Conservation (phyloP, 1,140 invertebrate species). For the Apis laboriosa region DNA sequence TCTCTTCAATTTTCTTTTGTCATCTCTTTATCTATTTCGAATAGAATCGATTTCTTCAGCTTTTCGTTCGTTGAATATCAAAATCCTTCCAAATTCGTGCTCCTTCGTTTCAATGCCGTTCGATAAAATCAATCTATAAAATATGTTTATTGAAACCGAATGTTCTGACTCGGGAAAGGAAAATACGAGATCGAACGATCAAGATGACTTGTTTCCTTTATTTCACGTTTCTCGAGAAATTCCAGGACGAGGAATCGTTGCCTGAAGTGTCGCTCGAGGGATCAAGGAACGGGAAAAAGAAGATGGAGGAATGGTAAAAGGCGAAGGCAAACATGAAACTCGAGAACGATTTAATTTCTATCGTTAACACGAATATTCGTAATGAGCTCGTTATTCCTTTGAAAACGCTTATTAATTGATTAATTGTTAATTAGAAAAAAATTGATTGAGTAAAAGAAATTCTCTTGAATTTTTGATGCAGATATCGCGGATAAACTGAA, state of each 20-base stretch:
- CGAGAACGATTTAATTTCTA: constrained; percentile 15
- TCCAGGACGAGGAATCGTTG: not conserved
- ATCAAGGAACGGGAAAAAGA: not conserved
- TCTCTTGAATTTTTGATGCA: not conserved
- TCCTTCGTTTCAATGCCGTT: not conserved
- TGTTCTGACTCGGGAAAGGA: not conserved
- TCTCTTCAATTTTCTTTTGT: not conserved
- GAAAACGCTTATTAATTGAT: constrained; percentile 35
- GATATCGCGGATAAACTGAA: not conserved
- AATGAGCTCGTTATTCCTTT: constrained; percentile 41
- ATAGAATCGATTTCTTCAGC: constrained; percentile 5
- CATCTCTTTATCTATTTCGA: not conserved
- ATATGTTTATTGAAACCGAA: constrained; percentile 12
- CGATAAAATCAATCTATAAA: constrained; percentile 14
- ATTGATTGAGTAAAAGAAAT: not conserved
- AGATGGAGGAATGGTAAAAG: not conserved
- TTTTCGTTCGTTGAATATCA: not conserved
- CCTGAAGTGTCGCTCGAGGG: not conserved
- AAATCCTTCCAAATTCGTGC: not conserved
- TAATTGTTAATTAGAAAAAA: constrained; percentile 32
- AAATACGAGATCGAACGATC: not conserved
- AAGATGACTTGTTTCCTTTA: not conserved
- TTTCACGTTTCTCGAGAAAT: not conserved
- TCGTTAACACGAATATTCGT: constrained; percentile 29
- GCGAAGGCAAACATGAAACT: constrained; percentile 14